Evolutionary conservation across 2,888 invertebrate species (phyloP), one percentile per base, ranked within the genome.

Genomic region (Erebia aethiops): DNA sequence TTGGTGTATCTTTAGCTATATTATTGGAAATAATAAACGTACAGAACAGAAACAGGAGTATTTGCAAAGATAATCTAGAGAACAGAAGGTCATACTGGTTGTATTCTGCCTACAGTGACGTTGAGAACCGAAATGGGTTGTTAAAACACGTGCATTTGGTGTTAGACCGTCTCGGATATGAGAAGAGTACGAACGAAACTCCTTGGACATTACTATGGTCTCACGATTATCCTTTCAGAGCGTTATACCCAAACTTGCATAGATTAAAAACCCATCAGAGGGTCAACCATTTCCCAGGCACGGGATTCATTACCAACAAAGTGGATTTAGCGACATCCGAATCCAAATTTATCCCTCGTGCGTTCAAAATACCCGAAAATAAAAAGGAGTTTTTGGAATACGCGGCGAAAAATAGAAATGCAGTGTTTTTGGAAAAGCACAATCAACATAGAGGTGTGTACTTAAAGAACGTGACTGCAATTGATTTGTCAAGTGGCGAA

Each of bases 211-310:
- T 99, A 0, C 88, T 99, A 11, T 99, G 99, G 99, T 96, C 98
- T 0, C 98, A 99, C 85, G 98, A 98, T 80, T 99, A 98, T 85
- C 99, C 99, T 0, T 99, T 98, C 81, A 86, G 94, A 68, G 86
- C 84, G 0, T 83, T 97, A 11, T 93, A 93, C 67, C 82, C 90
- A 0, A 87, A 91, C 69, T 71, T 93, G n/a, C 94, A 92, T 71
- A 93, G 93, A 73, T 87, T 98, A 11, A 94, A 95, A 77, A 89
- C 95, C 0, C 93, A 97, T 83, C 98, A 98, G 84, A 95, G 94
- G 85, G 96, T 99, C 0, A 99, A 99, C 84, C 98, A 99, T 84
- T 97, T 98, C 79, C 99, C 99, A 0, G 99, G 99, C 0, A 97
- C 97, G 58, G 99, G 99, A 0, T 98, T 95, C 83, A 95, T 99